Percentiles rank a stretch among this genome's conserved stretches.
phyloP scores from a whole-genome alignment of 2,113 vertebrate species.

The Nesoenas mayeri region DNA sequence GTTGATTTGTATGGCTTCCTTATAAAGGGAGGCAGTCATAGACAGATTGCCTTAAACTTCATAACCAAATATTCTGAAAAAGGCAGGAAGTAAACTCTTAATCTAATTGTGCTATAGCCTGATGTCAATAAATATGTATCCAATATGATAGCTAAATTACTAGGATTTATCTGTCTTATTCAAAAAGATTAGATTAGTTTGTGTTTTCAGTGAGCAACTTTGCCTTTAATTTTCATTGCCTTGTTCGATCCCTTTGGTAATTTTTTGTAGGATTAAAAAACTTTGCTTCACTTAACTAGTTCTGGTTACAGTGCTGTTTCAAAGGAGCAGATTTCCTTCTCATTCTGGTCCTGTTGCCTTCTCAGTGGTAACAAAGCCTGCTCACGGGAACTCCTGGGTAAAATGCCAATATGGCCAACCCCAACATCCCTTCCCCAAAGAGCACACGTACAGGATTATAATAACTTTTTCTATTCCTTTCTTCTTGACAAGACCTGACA shows the following conservation, averaged over 20 bases:
- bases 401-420: background rate
- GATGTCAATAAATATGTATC: conserved; percentile 62
- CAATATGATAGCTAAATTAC: conserved; percentile 63
- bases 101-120: conserved; percentile 47
- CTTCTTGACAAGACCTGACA: background rate
- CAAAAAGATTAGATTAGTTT: conserved; percentile 58
- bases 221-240: background rate
- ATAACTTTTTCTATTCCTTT: background rate
- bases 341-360: background rate
- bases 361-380: background rate
- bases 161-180: conserved; percentile 46
- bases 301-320: background rate
- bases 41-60: conserved; percentile 55
- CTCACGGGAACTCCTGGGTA: background rate
- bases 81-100: conserved; percentile 62
- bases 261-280: background rate
- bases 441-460: background rate
- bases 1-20: conserved; percentile 28
- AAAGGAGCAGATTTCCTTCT: background rate
- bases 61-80: conserved; percentile 21
- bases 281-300: background rate
- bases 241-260: background rate
- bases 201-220: conserved; percentile 11
- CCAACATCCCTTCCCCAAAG: background rate
- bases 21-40: background rate